Percentiles rank a stretch among this genome's conserved stretches.
These are phyloP conservation scores for Laspeyria flexula DNA, from an alignment of 2,888 invertebrate species.

Conservation along the genomic window DNA sequence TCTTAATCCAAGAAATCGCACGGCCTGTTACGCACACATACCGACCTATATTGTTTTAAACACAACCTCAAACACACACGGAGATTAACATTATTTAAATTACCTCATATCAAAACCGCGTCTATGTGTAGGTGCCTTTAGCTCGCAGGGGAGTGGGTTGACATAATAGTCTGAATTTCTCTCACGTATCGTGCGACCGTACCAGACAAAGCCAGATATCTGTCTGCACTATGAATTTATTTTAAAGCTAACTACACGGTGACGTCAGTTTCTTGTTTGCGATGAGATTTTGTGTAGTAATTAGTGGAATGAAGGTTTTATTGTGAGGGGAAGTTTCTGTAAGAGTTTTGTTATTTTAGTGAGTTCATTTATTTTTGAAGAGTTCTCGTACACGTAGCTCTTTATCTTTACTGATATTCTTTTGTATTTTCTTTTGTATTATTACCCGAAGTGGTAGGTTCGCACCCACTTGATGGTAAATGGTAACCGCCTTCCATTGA, in stretches of 20 bases:
- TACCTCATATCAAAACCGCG: slow-evolving; percentile 24
- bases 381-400: neutral
- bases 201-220: slow-evolving; percentile 49
- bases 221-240: slow-evolving; percentile 59
- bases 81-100: slow-evolving; percentile 33
- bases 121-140: slow-evolving; percentile 24
- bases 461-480: no score
- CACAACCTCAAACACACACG: slow-evolving; percentile 8
- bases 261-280: slow-evolving; percentile 34
- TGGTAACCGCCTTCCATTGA: no score
- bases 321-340: neutral
- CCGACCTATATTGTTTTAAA: slow-evolving; percentile 1
- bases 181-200: slow-evolving; percentile 43
- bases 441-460: no score
- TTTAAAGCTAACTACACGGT: slow-evolving; percentile 43
- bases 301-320: slow-evolving; percentile 20
- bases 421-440: no score
- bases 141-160: slow-evolving; percentile 12
- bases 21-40: neutral
- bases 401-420: no score
- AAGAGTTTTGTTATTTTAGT: neutral
- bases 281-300: slow-evolving; percentile 32
- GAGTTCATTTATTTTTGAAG: neutral
- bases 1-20: neutral
- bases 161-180: slow-evolving; percentile 39